These are phyloP conservation scores for Lepus americanus DNA, from an alignment of 2,113 vertebrate species.

Conservation along the genomic window DNA sequence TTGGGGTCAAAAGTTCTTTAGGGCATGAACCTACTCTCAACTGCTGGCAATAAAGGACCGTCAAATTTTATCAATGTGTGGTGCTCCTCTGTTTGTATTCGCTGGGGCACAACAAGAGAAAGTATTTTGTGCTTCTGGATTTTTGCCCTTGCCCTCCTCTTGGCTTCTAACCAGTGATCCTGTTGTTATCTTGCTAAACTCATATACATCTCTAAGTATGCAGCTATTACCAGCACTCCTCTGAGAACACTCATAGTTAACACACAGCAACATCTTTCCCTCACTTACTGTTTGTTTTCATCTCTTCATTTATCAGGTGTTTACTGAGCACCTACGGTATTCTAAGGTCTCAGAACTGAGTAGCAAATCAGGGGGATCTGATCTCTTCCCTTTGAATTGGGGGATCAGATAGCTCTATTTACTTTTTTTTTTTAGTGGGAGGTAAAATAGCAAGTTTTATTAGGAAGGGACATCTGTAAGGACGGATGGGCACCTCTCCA, in stretches of 20 bases:
- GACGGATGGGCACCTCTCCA: no score
- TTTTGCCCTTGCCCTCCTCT: neutral
- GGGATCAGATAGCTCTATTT: neutral
- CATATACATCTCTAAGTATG: neutral
- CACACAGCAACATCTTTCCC: neutral
- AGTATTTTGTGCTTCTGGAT: neutral
- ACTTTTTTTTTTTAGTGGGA: neutral
- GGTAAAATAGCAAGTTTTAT: no score
- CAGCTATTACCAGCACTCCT: neutral
- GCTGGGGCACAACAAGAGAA: no score
- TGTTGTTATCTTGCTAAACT: slow-evolving; percentile 1
- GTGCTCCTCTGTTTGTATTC: no score
- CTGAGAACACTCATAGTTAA: neutral
- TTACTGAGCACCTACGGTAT: neutral
- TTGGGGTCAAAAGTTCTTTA: no score
- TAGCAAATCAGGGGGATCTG: neutral
- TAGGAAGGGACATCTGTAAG: no score
- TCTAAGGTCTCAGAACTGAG: neutral
- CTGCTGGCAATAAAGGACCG: no score
- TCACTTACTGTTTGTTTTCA: neutral
- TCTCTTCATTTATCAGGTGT: neutral
- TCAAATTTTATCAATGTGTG: no score
- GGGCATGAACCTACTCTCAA: no score
- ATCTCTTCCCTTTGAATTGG: neutral
- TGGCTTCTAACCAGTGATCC: neutral